Percentiles rank a stretch among this genome's conserved stretches.
Conservation (phyloP, 2,888 invertebrate genomes). For the Hypomecis atomaria region DNA sequence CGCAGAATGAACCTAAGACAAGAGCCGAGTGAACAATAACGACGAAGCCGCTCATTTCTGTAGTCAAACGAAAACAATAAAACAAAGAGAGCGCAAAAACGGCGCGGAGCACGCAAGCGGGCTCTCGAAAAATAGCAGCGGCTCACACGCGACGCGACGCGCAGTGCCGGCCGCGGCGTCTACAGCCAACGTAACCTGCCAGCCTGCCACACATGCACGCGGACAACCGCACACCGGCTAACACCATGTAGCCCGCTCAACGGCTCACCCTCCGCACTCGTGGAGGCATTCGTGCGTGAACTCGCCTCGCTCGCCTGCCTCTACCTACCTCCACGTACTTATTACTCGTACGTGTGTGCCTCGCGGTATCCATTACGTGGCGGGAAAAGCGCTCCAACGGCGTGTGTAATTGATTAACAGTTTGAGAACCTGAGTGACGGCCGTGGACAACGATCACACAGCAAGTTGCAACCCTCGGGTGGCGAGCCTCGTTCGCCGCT, state of each 20-base stretch:
- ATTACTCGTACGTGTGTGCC: constrained; percentile 65
- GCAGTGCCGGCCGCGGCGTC: constrained; percentile 41
- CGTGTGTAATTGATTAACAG: constrained; percentile 81
- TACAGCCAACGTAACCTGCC: constrained; percentile 51
- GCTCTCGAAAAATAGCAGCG: constrained; percentile 73
- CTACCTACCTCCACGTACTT: constrained; percentile 51
- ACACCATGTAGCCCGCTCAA: constrained; percentile 48
- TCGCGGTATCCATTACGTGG: constrained; percentile 76
- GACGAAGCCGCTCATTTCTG: constrained; percentile 72
- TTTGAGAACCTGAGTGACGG: constrained; percentile 67
- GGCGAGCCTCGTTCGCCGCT: constrained; percentile 49
- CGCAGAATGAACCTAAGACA: constrained; percentile 54
- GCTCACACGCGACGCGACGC: constrained; percentile 62
- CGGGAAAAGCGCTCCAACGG: constrained; percentile 75
- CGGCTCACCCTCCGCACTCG: constrained; percentile 66
- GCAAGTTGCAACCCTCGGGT: constrained; percentile 25
- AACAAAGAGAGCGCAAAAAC: constrained; percentile 76
- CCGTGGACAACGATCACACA: constrained; percentile 38
- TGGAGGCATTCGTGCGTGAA: constrained; percentile 75
- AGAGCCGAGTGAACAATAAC: constrained; percentile 72
- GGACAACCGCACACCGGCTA: constrained; percentile 47
- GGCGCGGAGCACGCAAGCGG: constrained; percentile 71
- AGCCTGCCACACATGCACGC: constrained; percentile 50
- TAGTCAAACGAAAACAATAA: constrained; percentile 74
- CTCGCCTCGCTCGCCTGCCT: constrained; percentile 53